A percentile compares a stretch with the other conserved stretches of the same genome.
phyloP scores from a whole-genome alignment of 64 coral and sea anemone genomes.

The Platygyra sinensis region DNA sequence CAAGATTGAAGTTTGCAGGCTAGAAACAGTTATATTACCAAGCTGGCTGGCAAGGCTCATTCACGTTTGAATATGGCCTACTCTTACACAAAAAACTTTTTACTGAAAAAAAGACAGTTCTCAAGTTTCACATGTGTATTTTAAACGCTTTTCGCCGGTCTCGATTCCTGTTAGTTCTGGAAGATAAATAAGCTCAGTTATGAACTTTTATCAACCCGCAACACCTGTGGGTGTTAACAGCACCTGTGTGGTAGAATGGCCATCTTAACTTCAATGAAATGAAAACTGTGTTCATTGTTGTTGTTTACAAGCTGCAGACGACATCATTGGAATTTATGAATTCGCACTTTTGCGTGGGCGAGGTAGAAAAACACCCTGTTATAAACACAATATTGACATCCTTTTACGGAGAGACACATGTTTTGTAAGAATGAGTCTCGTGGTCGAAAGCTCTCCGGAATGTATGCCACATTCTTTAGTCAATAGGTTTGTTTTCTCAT shows the following conservation, averaged over 20 bases:
- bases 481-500: background rate
- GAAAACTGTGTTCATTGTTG: constrained; percentile 1
- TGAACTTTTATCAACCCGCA: background rate
- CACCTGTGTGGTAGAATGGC: background rate
- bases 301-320: constrained; percentile 4
- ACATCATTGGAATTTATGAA: background rate
- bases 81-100: no score
- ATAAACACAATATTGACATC: background rate
- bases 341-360: background rate
- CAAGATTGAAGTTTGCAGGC: no score
- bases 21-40: no score
- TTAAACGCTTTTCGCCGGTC: no score
- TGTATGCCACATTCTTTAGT: background rate
- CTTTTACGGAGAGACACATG: background rate
- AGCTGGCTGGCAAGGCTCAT: no score
- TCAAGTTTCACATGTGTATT: no score
- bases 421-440: background rate
- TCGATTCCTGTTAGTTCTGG: no score
- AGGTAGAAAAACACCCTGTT: background rate
- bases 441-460: background rate
- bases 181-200: background rate
- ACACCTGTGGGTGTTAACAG: background rate
- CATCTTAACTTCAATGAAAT: background rate
- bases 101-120: no score
- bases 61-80: no score